Evolutionary conservation across 2,113 vertebrate species (phyloP), one percentile per base, ranked within the genome.

Genomic region (Rynchops niger): DNA sequence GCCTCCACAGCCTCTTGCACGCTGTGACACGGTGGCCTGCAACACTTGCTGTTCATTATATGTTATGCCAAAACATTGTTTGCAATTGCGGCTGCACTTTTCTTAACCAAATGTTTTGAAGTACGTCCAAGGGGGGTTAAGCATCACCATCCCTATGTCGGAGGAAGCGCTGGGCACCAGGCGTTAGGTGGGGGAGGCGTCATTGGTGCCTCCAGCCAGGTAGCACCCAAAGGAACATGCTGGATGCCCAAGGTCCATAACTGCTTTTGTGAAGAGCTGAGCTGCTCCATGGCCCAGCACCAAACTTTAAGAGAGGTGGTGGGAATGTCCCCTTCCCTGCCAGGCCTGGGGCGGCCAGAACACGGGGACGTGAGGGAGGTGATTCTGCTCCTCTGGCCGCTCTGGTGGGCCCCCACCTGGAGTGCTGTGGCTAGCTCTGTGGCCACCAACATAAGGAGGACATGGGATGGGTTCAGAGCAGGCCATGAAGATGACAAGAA

Each of bases 1-100:
- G 49, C 32, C 50, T 2, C 58, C 5, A 1, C 0, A 4, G 53
- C 40, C 65, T 12, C 27, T 3, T 1, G n/a, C 17, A 11, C 2
- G 15, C 58, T 4, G 1, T 8, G 40, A 17, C 67, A 5, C 2
- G 2, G 40, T 53, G 3, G 40, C 40, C 53, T 12, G 15, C 49
- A 3, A 2, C 10, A 0, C 40, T 23, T 1, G 10, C 13, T 11
- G 10, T 6, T 26, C 36, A 0, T 1, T 2, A 1, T 0, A 4
- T 3, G 5, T 9, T 0, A 2, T 32, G 21, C 32, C 1, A 5
- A 16, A 11, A 19, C 9, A 3, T 0, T 5, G 8, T 0, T 8
- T 3, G 38, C 34, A 6, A 15, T 7, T 0, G 7, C 21, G 16
- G 63, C 72, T 19, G 32, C 16, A 2, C 65, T 70, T n/a, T n/a